Evolutionary conservation across 2,888 invertebrate species (phyloP).

Genomic region (Psylliodes chrysocephalus): DNA sequence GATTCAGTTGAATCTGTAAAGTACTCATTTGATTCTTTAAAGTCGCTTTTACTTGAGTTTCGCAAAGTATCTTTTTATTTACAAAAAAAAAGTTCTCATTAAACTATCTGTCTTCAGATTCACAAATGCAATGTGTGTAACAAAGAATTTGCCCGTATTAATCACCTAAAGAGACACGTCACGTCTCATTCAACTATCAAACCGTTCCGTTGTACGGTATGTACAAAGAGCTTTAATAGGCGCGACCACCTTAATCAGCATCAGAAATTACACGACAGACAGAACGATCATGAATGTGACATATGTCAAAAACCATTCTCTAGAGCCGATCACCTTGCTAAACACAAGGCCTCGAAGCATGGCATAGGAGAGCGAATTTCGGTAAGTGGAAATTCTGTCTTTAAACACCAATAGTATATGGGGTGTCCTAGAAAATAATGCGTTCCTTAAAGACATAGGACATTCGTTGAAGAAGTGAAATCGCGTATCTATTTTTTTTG

Average conservation of each 20-base stretch:
- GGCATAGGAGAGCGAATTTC: conserved; percentile 57
- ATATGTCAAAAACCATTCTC: conserved; percentile 66
- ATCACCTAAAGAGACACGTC: conserved; percentile 66
- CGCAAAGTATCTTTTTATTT: no score
- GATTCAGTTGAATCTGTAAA: no score
- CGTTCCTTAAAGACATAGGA: no score
- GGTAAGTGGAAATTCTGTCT: conserved; percentile 25
- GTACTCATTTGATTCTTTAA: no score
- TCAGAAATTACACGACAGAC: conserved; percentile 54
- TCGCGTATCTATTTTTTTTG: no score
- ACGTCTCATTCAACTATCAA: conserved; percentile 63
- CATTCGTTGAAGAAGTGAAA: no score
- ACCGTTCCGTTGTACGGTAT: conserved; percentile 62
- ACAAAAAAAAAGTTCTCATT: no score
- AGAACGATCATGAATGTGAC: conserved; percentile 63
- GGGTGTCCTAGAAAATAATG: no score
- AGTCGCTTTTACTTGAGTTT: no score
- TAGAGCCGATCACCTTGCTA: conserved; percentile 65
- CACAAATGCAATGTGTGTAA: conserved; percentile 64
- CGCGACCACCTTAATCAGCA: conserved; percentile 60
- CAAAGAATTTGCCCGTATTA: conserved; percentile 64
- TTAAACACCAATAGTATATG: no score
- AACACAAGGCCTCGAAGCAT: conserved; percentile 64
- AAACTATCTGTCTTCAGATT: conserved; percentile 37
- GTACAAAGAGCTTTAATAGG: conserved; percentile 62